Evolutionary conservation across 2,113 vertebrate species (phyloP).

Genomic region (Edolisoma coerulescens): DNA sequence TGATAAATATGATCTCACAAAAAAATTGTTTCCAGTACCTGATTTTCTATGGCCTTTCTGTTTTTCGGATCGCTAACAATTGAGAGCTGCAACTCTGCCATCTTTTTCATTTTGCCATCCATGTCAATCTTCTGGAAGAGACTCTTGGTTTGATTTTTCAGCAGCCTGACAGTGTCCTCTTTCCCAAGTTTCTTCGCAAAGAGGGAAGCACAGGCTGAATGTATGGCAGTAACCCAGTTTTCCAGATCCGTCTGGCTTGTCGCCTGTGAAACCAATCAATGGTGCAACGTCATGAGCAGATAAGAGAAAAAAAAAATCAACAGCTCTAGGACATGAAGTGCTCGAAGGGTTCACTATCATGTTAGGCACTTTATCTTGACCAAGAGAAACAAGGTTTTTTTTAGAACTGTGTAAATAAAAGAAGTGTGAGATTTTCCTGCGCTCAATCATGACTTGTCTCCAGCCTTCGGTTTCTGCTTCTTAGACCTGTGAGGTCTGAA

Average conservation of each 20-base stretch:
- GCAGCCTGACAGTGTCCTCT: conserved; percentile 88
- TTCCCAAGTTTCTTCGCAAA: conserved; percentile 94
- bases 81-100: conserved; percentile 93
- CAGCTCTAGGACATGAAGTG: background rate
- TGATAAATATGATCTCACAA: background rate
- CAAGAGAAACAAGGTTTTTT: background rate
- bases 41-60: conserved; percentile 95
- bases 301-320: background rate
- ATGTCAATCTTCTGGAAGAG: conserved; percentile 97
- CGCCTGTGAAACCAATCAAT: conserved; percentile 72
- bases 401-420: background rate
- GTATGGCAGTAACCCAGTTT: conserved; percentile 96
- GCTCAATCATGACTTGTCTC: background rate
- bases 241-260: conserved; percentile 95
- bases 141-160: conserved; percentile 85
- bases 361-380: background rate
- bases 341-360: background rate
- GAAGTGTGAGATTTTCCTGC: background rate
- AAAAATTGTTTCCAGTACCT: conserved; percentile 71
- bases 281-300: background rate
- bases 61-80: conserved; percentile 90
- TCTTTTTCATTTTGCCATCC: conserved; percentile 99
- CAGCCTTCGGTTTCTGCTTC: background rate
- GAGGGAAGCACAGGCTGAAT: conserved; percentile 93
- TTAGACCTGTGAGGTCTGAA: background rate